Evolutionary conservation across 1,140 invertebrate genomes (phyloP), one percentile per base, ranked within the genome.

Genomic region (Galleria mellonella): DNA sequence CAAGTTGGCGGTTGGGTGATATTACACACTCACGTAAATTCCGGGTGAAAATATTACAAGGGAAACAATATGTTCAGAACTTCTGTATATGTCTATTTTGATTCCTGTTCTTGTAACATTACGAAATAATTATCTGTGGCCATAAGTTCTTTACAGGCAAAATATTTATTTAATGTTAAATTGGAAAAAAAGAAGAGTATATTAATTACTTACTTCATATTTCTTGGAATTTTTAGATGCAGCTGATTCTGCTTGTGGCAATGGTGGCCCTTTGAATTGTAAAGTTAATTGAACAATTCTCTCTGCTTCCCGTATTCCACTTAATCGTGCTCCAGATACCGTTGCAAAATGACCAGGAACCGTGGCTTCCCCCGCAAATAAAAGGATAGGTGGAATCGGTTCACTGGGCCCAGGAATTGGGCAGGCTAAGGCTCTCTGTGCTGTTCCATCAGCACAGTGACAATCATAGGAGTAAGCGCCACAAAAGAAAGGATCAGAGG

Each of bases 341-440:
- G 93, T 94, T 1, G 89, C 89, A 55, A 55, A 74, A 35, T 79
- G 68, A 4, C 69, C 73, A 67, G 51, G 90, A 62, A 87, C 93
- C 0, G 93, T 94, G 0, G 93, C 94, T 73, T 96, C 94, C 0
- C 94, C 94, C 36, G 94, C 94, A 71, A 96, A 95, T 15, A 94
- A 64, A 14, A 96, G 66, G 82, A 84, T 69, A 4, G 79, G 79
- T 14, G 79, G 79, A 30, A 79, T 55, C 5, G 79, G 56, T 9
- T 76, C 88, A 49, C 88, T 87, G 1, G 87, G 83, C 0, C 88
- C 89, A 14, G 91, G 91, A 13, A 92, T 56, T 1, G 91, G 90
- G 62, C 77, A 87, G 1, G 88, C 88, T 14, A 92, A 62, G 55
- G 89, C 87, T 52, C 88, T 88, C 39, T 90, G 90, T 86, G 87